Conservation (phyloP, 2,888 invertebrate genomes). For the Sphinx pinastri region DNA sequence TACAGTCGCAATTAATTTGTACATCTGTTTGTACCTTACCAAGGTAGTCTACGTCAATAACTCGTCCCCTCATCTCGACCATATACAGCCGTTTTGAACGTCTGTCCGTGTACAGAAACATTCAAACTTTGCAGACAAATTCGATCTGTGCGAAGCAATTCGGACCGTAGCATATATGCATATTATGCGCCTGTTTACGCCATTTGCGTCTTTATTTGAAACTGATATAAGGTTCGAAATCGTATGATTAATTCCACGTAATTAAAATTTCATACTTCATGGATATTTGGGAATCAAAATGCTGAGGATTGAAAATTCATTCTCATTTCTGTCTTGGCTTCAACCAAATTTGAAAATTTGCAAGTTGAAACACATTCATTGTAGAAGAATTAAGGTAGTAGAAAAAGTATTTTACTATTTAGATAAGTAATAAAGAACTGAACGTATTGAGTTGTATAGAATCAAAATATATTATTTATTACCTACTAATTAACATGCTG, state of each 20-base stretch:
- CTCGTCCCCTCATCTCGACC: conserved; percentile 50
- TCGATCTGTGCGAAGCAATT: conserved; percentile 72
- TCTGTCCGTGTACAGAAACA: conserved; percentile 67
- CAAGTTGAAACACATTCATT: background rate
- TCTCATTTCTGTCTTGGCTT: background rate
- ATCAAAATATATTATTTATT: no score
- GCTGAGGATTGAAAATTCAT: background rate
- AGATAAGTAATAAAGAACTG: no score
- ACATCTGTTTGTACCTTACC: conserved; percentile 16
- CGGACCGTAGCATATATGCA: conserved; percentile 59
- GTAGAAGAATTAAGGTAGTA: background rate
- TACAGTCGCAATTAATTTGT: conserved; percentile 39
- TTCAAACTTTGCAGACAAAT: conserved; percentile 83
- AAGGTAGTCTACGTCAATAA: conserved; percentile 46
- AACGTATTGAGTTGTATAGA: no score
- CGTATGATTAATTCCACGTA: conserved; percentile 29
- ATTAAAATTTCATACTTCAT: conserved; percentile 17
- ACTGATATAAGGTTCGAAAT: conserved; percentile 42
- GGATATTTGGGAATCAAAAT: conserved; percentile 21
- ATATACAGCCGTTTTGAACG: conserved; percentile 64
- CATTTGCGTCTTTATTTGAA: conserved; percentile 46
- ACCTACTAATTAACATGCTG: no score
- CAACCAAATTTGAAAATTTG: background rate
- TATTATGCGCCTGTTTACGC: conserved; percentile 45
- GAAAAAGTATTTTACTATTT: no score